These are phyloP conservation scores for Hirudo medicinalis DNA, from an alignment of 1,140 invertebrate species.

Conservation along the genomic window DNA sequence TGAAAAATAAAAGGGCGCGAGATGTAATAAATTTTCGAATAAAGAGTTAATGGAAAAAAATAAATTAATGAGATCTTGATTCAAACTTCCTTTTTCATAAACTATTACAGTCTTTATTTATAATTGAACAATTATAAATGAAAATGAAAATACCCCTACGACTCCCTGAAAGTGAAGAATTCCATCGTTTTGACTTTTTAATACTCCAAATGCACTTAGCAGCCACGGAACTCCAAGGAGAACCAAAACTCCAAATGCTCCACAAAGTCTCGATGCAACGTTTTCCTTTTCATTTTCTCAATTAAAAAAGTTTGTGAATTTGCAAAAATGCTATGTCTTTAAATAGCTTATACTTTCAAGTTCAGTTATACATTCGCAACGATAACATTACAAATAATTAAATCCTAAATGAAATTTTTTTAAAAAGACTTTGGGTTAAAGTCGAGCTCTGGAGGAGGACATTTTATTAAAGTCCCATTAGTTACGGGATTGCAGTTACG, in stretches of 20 bases:
- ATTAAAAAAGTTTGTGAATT: not conserved
- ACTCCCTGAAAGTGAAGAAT: not conserved
- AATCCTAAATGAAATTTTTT: too few species aligned
- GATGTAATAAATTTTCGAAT: not conserved
- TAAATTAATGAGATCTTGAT: not conserved
- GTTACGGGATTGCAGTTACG: too few species aligned
- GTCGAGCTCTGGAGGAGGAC: too few species aligned
- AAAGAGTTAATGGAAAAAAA: not conserved
- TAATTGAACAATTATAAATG: not conserved
- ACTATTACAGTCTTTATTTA: not conserved
- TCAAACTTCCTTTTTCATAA: not conserved
- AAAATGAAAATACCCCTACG: not conserved
- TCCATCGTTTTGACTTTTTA: not conserved
- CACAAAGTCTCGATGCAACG: slow-evolving; percentile 3
- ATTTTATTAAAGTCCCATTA: too few species aligned
- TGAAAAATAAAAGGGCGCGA: not conserved
- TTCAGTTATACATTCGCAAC: not conserved
- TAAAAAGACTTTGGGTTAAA: too few species aligned
- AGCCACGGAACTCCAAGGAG: slow-evolving; percentile 20
- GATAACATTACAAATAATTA: not conserved
- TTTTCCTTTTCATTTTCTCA: not conserved
- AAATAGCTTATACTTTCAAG: not conserved
- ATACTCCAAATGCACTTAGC: slow-evolving; percentile 20
- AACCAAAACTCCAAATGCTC: slow-evolving; percentile 13
- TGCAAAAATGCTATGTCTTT: too few species aligned